A percentile compares a stretch with the other conserved stretches of the same genome.
Conservation (phyloP, 2,888 invertebrate genomes). For the Neuroscelio doddi region DNA sequence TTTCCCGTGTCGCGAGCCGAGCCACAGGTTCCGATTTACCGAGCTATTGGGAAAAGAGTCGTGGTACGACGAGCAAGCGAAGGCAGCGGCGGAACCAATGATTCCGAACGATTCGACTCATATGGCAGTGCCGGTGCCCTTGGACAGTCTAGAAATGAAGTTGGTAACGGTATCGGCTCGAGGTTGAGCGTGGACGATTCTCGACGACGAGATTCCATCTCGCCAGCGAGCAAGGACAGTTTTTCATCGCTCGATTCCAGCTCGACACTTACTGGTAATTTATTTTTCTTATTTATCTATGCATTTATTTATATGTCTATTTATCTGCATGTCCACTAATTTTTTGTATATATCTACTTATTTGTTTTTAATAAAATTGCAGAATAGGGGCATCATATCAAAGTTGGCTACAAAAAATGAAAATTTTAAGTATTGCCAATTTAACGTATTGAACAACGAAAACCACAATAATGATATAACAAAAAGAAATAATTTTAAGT, state of each 20-base stretch:
- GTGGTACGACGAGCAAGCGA: constrained; percentile 73
- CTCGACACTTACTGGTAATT: constrained; percentile 79
- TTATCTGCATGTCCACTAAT: too few species aligned
- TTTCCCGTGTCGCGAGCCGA: constrained; percentile 67
- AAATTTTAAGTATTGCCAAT: too few species aligned
- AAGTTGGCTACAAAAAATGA: too few species aligned
- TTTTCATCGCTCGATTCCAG: constrained; percentile 80
- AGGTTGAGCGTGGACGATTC: constrained; percentile 72
- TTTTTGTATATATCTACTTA: too few species aligned
- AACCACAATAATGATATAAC: too few species aligned
- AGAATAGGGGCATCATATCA: too few species aligned
- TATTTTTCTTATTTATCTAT: too few species aligned
- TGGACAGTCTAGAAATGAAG: constrained; percentile 46
- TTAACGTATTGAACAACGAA: too few species aligned
- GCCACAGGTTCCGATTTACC: constrained; percentile 67
- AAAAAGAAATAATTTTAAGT: too few species aligned
- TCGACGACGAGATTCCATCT: constrained; percentile 74
- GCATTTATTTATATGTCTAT: too few species aligned
- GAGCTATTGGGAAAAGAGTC: constrained; percentile 57
- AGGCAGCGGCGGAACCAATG: constrained; percentile 68
- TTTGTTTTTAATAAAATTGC: too few species aligned
- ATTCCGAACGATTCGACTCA: constrained; percentile 57
- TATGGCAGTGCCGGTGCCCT: constrained; percentile 56
- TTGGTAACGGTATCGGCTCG: constrained; percentile 61
- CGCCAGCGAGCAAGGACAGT: constrained; percentile 79